Evolutionary conservation across 2,797 vertebrate genomes (phyloP), one percentile per base, ranked within the genome.

Genomic region (Pelobates cultripes): DNA sequence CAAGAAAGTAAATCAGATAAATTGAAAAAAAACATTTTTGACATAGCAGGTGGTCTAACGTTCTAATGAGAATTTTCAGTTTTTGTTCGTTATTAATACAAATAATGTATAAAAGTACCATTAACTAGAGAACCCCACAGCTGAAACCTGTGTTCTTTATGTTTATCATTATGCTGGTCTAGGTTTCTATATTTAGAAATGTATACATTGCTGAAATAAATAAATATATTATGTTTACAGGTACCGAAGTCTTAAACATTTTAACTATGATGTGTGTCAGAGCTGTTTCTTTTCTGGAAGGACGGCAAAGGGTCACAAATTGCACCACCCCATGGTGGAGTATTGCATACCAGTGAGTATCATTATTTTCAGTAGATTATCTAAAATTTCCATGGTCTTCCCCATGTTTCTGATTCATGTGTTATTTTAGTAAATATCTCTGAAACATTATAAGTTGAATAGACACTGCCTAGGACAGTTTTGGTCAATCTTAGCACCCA

Each of bases 311-410:
- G 97, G 98, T 42, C 97, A 99, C 90, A 99, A 99, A 87, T 91
- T 99, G 78, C 97, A 97, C 92, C 97, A 99, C 87, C 98, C 98
- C 66, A 99, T 99, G 97, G 97, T 99, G 92, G 98, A 99, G 85
- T 99, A 99, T 85, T 99, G 97, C 86, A 97, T 96, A 86, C 97
- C 97, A 83, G 97, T 99, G 86, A 98, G 96, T 92, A 86, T 53
- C 12, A 3, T 55, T 64, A 74, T 67, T 55, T 43, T 17, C 1
- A 1, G 13, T 12, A 12, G 55, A 3, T 12, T 57, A 15, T 4
- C 13, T 12, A 57, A 57, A 12, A 57, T 57, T 1, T 57, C 13
- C 28, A 28, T 57, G 55, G 8, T 14, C 4, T 15, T 57, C 10
- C 13, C 4, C 47, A 6, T 57, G 9, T 12, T 57, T 57, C 13